Conservation (phyloP, 2,797 vertebrate genomes). For the Xenopus petersii region DNA sequence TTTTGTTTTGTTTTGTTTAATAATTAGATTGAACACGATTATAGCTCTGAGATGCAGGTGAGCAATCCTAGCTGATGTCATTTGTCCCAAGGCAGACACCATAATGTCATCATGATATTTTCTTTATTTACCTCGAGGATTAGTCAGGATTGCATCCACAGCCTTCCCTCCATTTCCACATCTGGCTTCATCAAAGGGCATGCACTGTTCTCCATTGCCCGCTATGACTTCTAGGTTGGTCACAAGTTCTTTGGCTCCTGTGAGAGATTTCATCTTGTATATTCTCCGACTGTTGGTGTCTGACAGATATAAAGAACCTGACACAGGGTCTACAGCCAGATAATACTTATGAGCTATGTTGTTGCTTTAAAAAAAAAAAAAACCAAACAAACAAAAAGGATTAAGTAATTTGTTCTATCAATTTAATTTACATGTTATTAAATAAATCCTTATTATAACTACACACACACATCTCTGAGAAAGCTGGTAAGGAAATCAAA, state of each 20-base stretch:
- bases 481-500: too few species aligned
- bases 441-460: not conserved
- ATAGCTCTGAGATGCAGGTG: too few species aligned
- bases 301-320: constrained; percentile 88
- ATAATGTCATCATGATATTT: constrained; percentile 1
- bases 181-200: constrained; percentile 92
- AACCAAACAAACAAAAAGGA: not conserved
- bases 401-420: constrained; percentile 40
- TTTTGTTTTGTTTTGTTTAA: too few species aligned
- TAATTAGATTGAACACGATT: too few species aligned
- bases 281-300: constrained; percentile 96
- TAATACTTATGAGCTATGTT: constrained; percentile 98
- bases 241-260: constrained; percentile 80
- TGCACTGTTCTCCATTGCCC: constrained; percentile 89
- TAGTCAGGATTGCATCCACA: constrained; percentile 95
- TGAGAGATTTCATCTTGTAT: constrained; percentile 85
- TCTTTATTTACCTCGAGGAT: constrained; percentile 85
- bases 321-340: constrained; percentile 93
- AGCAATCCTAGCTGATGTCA: too few species aligned
- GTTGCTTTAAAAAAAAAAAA: constrained; percentile 77
- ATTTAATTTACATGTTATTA: constrained; percentile 9
- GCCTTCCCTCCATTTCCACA: constrained; percentile 97
- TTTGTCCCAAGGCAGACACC: too few species aligned
- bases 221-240: constrained; percentile 93
- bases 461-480: too few species aligned